Evolutionary conservation across 92 coral and sea anemone genomes (phyloP), one percentile per base, ranked within the genome.

Genomic region (Porites rus): DNA sequence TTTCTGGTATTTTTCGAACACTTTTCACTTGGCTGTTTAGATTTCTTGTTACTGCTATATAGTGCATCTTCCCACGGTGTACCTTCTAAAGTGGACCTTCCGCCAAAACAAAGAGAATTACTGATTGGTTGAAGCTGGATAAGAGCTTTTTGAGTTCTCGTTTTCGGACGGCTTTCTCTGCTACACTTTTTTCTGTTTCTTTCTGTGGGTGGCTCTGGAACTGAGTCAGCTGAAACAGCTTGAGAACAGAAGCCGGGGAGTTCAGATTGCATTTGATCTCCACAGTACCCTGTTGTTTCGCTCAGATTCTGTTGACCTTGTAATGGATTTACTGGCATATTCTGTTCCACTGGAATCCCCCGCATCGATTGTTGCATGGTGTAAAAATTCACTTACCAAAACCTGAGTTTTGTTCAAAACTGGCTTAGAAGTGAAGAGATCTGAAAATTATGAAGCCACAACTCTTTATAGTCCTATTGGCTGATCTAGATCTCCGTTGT

Each of bases 11-110:
- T 22, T 24, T 10, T 22, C 38, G 80, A 25, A 16, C 52, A 51
- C 68, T 25, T 28, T 43, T n/a, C 68, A 14, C 19, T 75, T 21
- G 4, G 50, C 46, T 14, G 46, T 31, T 52, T 58, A 17, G 4
- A 25, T 21, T 67, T 38, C 1, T 51, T 7, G 17, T 53, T 20
- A 51, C 75, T 38, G 17, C 75, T 21, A 38, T 38, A 38, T 8
- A 80, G 65, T 13, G 84, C 84, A 1, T 80, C 84, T 80, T 80
- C 84, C 84, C 84, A 80, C 17, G 84, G 84, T 11, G 75, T 80
- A 19, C 75, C 84, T 21, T 51, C 65, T 6, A 80, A 75, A 20
- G 84, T 80, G 16, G 84, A 80, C 52, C 50, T 63, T 7, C 50
- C 83, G 51, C 72, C 72, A 11, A 65, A 19, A 43, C 59, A 31